phyloP scores from a whole-genome alignment of 2,113 vertebrate species.

The Gnathonemus longibarbis region DNA sequence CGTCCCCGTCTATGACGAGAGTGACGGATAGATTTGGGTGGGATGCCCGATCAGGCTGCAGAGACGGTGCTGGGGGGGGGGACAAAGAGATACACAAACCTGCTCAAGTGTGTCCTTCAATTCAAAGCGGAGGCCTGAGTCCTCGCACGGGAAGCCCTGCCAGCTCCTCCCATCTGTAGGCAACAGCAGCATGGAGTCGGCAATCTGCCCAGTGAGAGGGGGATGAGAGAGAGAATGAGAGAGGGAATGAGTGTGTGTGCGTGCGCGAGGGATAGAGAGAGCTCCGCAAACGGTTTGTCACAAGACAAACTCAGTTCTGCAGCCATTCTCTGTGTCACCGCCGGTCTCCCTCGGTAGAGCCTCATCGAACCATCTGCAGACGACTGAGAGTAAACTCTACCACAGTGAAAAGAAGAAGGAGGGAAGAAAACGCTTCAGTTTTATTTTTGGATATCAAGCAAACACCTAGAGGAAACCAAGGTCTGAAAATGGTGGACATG shows the following conservation, averaged over 20 bases:
- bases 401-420: not conserved
- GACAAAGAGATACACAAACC: not conserved
- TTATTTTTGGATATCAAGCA: not conserved
- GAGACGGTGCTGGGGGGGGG: not conserved
- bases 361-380: not conserved
- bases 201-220: not conserved
- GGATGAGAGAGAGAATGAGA: not conserved
- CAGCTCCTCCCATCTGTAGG: not conserved
- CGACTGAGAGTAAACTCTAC: not conserved
- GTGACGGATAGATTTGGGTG: not conserved
- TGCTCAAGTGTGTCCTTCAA: not conserved
- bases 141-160: not conserved
- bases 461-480: not conserved
- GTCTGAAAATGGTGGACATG: not conserved
- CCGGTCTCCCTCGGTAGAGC: not conserved
- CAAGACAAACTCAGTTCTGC: not conserved
- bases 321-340: not conserved
- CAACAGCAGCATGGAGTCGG: not conserved
- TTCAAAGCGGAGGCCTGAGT: not conserved
- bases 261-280: not conserved
- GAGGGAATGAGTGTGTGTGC: not conserved
- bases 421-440: not conserved
- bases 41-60: not conserved
- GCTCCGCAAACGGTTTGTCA: not conserved
- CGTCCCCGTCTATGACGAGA: conserved; percentile 26